Conservation (phyloP, 2,113 vertebrate species). For the Scomber japonicus region DNA sequence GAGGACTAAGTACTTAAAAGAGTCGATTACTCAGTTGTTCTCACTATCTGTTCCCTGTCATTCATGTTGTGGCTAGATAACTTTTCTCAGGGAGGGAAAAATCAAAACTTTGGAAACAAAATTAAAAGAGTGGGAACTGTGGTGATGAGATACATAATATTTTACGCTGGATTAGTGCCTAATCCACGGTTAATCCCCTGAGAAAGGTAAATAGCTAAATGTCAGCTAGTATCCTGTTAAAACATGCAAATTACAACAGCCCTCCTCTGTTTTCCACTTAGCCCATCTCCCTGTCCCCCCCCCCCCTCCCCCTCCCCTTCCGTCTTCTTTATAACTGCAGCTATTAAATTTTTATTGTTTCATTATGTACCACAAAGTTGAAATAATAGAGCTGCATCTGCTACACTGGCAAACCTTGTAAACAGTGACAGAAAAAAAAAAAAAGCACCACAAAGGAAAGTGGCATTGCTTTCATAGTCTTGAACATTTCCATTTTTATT, state of each 20-base stretch:
- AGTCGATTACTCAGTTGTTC: conserved; percentile 11
- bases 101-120: conserved; percentile 72
- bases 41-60: conserved; percentile 35
- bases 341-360: conserved; percentile 41
- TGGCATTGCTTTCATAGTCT: background rate
- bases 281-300: conserved; percentile 15
- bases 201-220: conserved; percentile 76
- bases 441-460: conserved; percentile 3
- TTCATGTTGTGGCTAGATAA: conserved; percentile 33
- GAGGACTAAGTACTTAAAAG: background rate
- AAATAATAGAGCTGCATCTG: conserved; percentile 29
- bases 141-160: conserved; percentile 71
- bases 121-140: conserved; percentile 66
- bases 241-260: conserved; percentile 76
- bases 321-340: conserved; percentile 1
- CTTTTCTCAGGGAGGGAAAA: conserved; percentile 36
- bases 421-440: conserved; percentile 1
- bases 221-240: conserved; percentile 69
- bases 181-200: conserved; percentile 73
- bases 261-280: conserved; percentile 58
- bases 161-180: conserved; percentile 74
- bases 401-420: conserved; percentile 19
- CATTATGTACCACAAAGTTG: conserved; percentile 36
- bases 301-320: too few relatives aligned
- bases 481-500: conserved; percentile 51